Percentiles rank a stretch among this genome's conserved stretches.
Evolutionary conservation across 2,888 invertebrate genomes (phyloP).

Genomic region (Malachius bipustulatus): DNA sequence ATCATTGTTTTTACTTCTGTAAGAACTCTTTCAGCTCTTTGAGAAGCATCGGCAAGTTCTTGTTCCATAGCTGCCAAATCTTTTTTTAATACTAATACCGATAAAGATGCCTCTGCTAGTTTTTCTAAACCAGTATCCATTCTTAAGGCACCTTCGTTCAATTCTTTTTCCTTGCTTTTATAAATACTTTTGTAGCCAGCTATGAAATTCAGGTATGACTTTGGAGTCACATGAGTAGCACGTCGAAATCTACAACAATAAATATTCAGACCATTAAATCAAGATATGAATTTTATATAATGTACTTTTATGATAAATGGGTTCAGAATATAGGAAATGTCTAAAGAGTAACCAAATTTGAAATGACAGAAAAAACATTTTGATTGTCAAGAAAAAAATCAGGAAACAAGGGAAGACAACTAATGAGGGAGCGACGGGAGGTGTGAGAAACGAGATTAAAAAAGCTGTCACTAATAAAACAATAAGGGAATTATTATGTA

Average conservation of each 20-base stretch:
- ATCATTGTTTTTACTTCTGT: constrained; percentile 58
- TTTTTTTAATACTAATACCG: constrained; percentile 81
- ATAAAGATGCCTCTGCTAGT: constrained; percentile 87
- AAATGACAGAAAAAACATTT: too few species aligned
- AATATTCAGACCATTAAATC: constrained; percentile 5
- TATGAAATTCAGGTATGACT: constrained; percentile 91
- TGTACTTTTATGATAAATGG: too few species aligned
- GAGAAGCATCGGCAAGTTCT: constrained; percentile 83
- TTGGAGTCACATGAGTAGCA: constrained; percentile 93
- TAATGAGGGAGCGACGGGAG: too few species aligned
- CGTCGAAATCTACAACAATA: constrained; percentile 57
- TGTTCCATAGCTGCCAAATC: constrained; percentile 91
- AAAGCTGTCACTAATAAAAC: too few species aligned
- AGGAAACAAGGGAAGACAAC: too few species aligned
- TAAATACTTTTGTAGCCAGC: constrained; percentile 93
- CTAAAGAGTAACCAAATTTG: too few species aligned
- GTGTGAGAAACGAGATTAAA: too few species aligned
- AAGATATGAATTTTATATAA: constrained; percentile 1
- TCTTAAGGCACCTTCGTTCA: constrained; percentile 78
- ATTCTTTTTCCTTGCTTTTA: constrained; percentile 73
- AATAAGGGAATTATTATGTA: too few species aligned
- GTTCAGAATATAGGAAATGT: neutral
- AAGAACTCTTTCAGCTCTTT: constrained; percentile 79
- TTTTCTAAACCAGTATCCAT: constrained; percentile 96
- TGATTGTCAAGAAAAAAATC: too few species aligned